Percentiles rank a stretch among this genome's conserved stretches.
phyloP scores from a whole-genome alignment of 2,797 vertebrate genomes.

The Ciconia nigra region DNA sequence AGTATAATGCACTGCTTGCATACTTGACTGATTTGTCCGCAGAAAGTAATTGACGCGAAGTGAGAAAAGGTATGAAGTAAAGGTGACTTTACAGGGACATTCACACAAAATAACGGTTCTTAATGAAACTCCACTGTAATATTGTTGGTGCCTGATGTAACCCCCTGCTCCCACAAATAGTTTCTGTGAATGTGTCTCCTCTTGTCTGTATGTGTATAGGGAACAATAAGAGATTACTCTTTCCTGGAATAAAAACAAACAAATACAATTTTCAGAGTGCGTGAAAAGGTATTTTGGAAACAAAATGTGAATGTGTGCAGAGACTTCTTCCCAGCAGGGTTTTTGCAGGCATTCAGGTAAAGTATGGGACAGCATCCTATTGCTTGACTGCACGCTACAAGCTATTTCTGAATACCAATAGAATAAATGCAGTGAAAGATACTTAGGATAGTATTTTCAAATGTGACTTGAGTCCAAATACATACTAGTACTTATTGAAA shows the following conservation, averaged over 20 bases:
- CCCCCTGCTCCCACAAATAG: background rate
- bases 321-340: background rate
- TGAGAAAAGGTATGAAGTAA: background rate
- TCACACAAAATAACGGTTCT: background rate
- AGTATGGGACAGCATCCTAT: background rate
- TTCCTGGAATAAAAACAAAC: background rate
- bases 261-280: background rate
- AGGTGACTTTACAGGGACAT: background rate
- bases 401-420: background rate
- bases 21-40: background rate
- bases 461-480: background rate
- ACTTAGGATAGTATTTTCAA: background rate
- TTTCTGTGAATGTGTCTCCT: background rate
- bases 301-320: background rate
- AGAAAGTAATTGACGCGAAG: background rate
- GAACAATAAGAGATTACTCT: background rate
- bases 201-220: background rate
- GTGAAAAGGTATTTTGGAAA: background rate
- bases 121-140: background rate
- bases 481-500: background rate
- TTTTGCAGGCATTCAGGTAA: background rate
- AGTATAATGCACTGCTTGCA: background rate
- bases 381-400: background rate
- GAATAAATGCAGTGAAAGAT: background rate
- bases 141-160: background rate